Conservation (phyloP, 1,140 invertebrate species). For the Drosophila willistoni region DNA sequence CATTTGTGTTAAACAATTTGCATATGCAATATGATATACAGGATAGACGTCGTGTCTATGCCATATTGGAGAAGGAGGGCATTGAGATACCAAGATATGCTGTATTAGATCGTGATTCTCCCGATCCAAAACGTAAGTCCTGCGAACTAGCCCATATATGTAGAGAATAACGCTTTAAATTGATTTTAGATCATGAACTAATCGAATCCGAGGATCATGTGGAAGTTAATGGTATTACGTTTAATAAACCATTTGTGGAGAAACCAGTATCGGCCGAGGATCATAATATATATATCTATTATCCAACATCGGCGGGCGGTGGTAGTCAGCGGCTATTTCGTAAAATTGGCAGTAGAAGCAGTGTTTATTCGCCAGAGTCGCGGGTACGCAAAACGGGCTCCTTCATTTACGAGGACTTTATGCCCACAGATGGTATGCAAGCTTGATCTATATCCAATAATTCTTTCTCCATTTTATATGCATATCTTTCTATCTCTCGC, state of each 20-base stretch:
- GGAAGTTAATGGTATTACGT: conserved; percentile 98
- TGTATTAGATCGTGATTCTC: conserved; percentile 96
- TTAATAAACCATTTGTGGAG: conserved; percentile 99
- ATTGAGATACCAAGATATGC: conserved; percentile 99
- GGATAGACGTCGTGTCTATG: conserved; percentile 97
- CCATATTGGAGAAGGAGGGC: conserved; percentile 95
- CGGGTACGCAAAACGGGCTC: conserved; percentile 98
- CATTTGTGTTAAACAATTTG: conserved; percentile 99
- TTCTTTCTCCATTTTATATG: background rate
- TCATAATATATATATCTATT: conserved; percentile 99
- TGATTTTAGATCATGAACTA: conserved; percentile 91
- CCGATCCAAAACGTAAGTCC: conserved; percentile 92
- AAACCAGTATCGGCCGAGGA: conserved; percentile 94
- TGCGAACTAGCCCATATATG: background rate
- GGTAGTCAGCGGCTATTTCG: conserved; percentile 98
- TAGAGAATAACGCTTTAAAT: conserved; percentile 32
- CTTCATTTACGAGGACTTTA: conserved; percentile 99
- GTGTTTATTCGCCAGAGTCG: conserved; percentile 98
- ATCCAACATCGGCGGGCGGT: conserved; percentile 98
- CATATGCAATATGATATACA: conserved; percentile 99
- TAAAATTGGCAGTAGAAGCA: conserved; percentile 99
- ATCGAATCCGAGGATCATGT: conserved; percentile 99
- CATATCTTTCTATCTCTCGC: background rate
- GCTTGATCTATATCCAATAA: conserved; percentile 38
- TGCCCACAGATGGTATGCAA: conserved; percentile 98